phyloP scores from a whole-genome alignment of 2,797 vertebrate species.

The Steatocranus sp. region DNA sequence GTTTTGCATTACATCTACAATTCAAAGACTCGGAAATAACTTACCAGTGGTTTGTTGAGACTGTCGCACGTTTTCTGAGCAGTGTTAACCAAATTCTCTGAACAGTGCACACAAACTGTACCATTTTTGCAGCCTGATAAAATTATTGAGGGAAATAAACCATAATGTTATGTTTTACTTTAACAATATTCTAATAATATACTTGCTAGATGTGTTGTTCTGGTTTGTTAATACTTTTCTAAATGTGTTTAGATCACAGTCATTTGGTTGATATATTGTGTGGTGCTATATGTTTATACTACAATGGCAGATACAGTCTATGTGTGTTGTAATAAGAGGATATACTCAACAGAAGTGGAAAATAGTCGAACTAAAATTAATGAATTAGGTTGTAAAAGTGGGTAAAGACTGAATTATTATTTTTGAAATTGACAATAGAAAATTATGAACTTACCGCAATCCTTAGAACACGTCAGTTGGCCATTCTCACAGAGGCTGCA shows the following conservation, averaged over 20 bases:
- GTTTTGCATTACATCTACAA: not conserved
- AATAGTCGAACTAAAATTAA: accelerated
- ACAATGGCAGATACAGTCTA: not conserved
- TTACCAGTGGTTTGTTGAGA: slow-evolving; percentile 62
- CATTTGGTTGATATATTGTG: accelerated
- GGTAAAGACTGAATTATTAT: not conserved
- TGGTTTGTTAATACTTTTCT: not conserved
- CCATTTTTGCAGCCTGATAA: slow-evolving; percentile 53
- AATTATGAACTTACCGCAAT: slow-evolving; percentile 56
- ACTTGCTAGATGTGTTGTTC: not conserved
- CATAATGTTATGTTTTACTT: not conserved
- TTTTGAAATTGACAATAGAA: not conserved
- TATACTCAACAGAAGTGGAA: not conserved
- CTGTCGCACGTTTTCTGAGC: slow-evolving; percentile 66
- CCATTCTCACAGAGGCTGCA: slow-evolving; percentile 70
- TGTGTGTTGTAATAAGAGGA: not conserved
- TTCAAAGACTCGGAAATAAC: not conserved
- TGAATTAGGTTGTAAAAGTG: accelerated
- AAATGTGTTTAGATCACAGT: not conserved
- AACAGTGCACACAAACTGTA: slow-evolving; percentile 68
- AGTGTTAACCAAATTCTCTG: slow-evolving; percentile 27
- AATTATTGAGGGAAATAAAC: not conserved
- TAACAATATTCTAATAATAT: not conserved
- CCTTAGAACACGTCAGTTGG: slow-evolving; percentile 49
- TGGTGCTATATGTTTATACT: not conserved